Base-by-base conservation (phyloP, 2,797 vertebrate genomes). In the Coendou prehensilis region DNA sequence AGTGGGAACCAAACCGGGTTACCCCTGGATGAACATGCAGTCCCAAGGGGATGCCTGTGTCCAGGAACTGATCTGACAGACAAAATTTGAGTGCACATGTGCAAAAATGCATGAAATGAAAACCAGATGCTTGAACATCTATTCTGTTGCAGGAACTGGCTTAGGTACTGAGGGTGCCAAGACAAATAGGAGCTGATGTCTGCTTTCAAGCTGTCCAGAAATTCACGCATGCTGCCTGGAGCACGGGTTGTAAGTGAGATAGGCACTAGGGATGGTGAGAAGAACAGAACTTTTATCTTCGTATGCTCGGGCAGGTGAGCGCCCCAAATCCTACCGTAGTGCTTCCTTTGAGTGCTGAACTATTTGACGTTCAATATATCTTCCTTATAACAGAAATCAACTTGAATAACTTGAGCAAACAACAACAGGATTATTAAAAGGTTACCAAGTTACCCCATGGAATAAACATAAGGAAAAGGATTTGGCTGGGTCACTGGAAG, bases 361-460 rank as follows among this genome's bases (percentile, higher is more conserved):
- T 82, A 17, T 54, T 91, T 90, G 64, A n/a, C 23, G 30, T 69
- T 45, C 17, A 20, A 0, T 67, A 1, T 37, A 18, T 91, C 79
- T 84, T 50, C 26, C 41, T 89, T 30, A 83, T 23, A 73, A 89
- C 17, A 59, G 57, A 96, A 91, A 83, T 79, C 23, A 92, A 76
- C 5, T n/a, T 79, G 64, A 82, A 20, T 90, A 67, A 73, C 9
- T 61, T 84, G 30, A 88, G 63, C 4, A 75, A 56, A 37, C 87
- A 3, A 47, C 9, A 84, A 10, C 9, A 89, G 64, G 7, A 47
- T 71, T 80, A 23, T 84, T 52, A 76, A 91, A 88, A 91, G 2
- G 1, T 69, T 69, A 69, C 4, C 4, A 41, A 50, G 47, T 82
- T 75, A 9, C 52, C 67, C 57, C 57, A 76, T 45, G 54, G 88